These are phyloP conservation scores for Buathra laborator DNA, from an alignment of 2,888 invertebrate genomes.

Conservation along the genomic window DNA sequence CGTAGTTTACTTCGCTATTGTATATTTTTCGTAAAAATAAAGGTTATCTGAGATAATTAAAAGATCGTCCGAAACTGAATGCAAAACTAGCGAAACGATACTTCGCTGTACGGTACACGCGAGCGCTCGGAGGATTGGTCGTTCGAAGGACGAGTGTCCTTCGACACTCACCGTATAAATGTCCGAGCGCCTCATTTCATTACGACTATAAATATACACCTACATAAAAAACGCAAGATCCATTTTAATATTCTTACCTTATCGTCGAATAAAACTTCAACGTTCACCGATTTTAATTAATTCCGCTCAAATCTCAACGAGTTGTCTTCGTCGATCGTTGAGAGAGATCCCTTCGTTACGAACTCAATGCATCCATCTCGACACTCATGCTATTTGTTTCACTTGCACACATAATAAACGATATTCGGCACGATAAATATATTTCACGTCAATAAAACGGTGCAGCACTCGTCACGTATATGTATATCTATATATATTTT, in stretches of 20 bases:
- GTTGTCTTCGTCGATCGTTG: constrained; percentile 2
- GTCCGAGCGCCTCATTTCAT: constrained; percentile 29
- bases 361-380: constrained; percentile 28
- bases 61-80: background rate
- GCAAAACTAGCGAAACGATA: background rate
- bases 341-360: constrained; percentile 37
- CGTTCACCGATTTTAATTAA: constrained; percentile 19
- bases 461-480: constrained; percentile 5
- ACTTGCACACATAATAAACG: constrained; percentile 21
- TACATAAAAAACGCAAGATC: background rate
- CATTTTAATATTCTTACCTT: constrained; percentile 31
- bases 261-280: background rate
- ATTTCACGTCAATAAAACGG: constrained; percentile 20
- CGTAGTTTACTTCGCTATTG: background rate
- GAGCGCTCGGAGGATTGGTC: background rate
- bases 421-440: constrained; percentile 35
- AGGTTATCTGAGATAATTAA: background rate
- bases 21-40: background rate
- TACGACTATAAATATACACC: constrained; percentile 28
- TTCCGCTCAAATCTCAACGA: constrained; percentile 23
- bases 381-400: background rate
- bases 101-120: background rate
- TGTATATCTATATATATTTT: background rate
- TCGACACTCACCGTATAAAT: constrained; percentile 15
- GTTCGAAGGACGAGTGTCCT: constrained; percentile 48